Conservation (phyloP, 2,113 vertebrate species). For the Saguinus imperator region DNA sequence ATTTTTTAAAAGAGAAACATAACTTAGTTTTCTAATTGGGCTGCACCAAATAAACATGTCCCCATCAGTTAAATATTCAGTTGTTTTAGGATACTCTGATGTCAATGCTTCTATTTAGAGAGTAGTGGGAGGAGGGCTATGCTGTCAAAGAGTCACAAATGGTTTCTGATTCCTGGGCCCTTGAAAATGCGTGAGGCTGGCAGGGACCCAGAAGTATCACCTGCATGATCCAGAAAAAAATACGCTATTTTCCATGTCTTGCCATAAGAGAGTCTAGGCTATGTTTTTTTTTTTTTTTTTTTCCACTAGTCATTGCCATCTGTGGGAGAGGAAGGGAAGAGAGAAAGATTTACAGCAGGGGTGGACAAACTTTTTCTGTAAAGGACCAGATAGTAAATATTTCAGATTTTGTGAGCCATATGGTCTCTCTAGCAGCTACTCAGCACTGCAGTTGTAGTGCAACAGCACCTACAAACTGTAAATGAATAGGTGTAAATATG, state of each 20-base stretch:
- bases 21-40: not conserved
- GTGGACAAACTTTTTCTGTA: not conserved
- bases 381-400: not conserved
- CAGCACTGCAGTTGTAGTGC: not conserved
- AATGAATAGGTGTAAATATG: not conserved
- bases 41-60: not conserved
- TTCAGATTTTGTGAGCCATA: not conserved
- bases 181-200: not conserved
- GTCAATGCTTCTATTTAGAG: not conserved
- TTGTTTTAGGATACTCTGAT: not conserved
- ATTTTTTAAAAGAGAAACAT: not conserved
- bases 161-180: not conserved
- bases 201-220: not conserved
- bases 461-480: not conserved
- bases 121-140: not conserved
- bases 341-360: not conserved
- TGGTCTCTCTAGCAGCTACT: not conserved
- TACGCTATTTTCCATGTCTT: not conserved
- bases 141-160: not conserved
- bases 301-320: not conserved
- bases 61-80: not conserved
- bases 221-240: not conserved
- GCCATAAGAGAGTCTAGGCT: not conserved
- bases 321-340: slow-evolving; percentile 1
- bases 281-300: not conserved